Conservation (phyloP, 2,888 invertebrate genomes). For the Cryptocheilus praepositus region DNA sequence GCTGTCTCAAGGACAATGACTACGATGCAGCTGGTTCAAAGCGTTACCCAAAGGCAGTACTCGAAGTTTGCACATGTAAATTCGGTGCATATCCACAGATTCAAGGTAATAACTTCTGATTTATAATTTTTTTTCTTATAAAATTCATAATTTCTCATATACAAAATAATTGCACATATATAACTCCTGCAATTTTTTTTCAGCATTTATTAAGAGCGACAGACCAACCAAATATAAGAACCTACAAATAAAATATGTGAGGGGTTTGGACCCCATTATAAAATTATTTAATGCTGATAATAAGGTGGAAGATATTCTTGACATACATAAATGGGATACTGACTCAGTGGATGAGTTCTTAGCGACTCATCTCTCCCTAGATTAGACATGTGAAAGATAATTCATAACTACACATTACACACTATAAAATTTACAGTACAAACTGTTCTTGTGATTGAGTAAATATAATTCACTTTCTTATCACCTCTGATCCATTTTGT, state of each 20-base stretch:
- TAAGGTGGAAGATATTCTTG: constrained; percentile 90
- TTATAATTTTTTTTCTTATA: not conserved
- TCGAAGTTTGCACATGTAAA: constrained; percentile 99
- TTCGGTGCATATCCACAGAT: constrained; percentile 98
- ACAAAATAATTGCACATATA: not conserved
- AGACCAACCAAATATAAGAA: constrained; percentile 93
- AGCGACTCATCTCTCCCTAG: constrained; percentile 83
- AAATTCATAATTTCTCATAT: not conserved
- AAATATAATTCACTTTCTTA: too few species aligned
- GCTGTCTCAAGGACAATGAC: constrained; percentile 86
- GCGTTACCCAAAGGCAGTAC: constrained; percentile 91
- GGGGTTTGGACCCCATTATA: constrained; percentile 96
- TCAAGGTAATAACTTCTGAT: constrained; percentile 78
- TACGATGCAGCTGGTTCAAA: constrained; percentile 79
- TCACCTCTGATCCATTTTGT: too few species aligned
- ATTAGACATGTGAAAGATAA: constrained; percentile 24
- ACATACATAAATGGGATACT: constrained; percentile 99
- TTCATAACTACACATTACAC: not conserved
- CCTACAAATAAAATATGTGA: constrained; percentile 92
- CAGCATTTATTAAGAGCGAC: constrained; percentile 96
- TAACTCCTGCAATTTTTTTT: constrained; percentile 65
- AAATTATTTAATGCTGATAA: constrained; percentile 91
- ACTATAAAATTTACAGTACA: not conserved
- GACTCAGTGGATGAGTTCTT: constrained; percentile 98
- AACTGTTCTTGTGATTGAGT: too few species aligned